Evolutionary conservation across 1,140 invertebrate species (phyloP).

Genomic region (Teleopsis dalmanni): DNA sequence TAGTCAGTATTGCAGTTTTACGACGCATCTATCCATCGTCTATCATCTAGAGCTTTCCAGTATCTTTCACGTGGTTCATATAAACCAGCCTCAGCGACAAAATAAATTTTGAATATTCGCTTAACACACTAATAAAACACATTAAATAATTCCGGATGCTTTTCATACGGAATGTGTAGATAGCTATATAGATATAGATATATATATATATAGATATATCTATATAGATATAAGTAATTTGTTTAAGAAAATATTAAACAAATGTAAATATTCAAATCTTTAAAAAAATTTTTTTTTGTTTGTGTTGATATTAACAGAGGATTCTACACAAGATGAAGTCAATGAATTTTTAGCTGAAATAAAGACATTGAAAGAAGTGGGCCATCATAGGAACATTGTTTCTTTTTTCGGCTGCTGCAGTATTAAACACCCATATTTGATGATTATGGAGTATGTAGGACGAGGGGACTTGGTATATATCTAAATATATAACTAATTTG

Average conservation of each 20-base stretch:
- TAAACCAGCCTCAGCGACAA: too few species aligned
- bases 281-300: background rate
- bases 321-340: constrained; percentile 51
- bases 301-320: constrained; percentile 16
- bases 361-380: constrained; percentile 68
- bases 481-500: background rate
- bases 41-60: too few species aligned
- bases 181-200: too few species aligned
- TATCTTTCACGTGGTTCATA: too few species aligned
- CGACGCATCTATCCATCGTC: too few species aligned
- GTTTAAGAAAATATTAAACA: background rate
- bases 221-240: background rate
- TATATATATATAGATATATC: too few species aligned
- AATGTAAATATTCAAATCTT: constrained; percentile 5
- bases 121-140: too few species aligned
- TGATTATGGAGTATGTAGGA: constrained; percentile 73
- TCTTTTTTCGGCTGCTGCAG: constrained; percentile 72
- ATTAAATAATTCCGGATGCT: too few species aligned
- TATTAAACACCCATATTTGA: constrained; percentile 55
- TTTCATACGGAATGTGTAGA: too few species aligned
- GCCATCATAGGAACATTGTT: constrained; percentile 70
- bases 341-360: constrained; percentile 70
- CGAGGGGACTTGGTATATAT: constrained; percentile 62
- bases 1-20: too few species aligned
- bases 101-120: too few species aligned